A percentile compares a stretch with the other conserved stretches of the same genome.
These are phyloP conservation scores for Drosophila pseudotalamancana DNA, from an alignment of 2,888 invertebrate genomes.

Conservation along the genomic window DNA sequence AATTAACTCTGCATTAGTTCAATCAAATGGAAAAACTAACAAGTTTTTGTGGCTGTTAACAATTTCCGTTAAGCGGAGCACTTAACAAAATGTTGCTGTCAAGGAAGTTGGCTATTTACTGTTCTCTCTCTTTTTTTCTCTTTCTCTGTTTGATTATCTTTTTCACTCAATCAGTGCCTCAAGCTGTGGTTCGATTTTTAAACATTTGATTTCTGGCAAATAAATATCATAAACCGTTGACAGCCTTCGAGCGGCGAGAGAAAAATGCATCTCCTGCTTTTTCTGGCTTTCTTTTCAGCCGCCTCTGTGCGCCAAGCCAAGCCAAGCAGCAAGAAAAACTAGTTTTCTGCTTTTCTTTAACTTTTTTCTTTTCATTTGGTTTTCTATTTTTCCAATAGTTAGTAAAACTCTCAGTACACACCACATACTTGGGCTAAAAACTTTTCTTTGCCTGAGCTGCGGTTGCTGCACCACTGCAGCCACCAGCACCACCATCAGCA, in stretches of 20 bases:
- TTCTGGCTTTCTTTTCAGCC: conserved; percentile 35
- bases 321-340: conserved; percentile 38
- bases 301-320: conserved; percentile 14
- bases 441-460: conserved; percentile 38
- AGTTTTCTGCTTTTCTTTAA: conserved; percentile 28
- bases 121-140: neutral
- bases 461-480: conserved; percentile 22
- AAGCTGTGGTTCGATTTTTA: conserved; percentile 32
- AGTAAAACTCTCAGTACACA: conserved; percentile 39
- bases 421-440: conserved; percentile 49
- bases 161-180: conserved; percentile 41
- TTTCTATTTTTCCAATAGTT: conserved; percentile 41
- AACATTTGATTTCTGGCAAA: conserved; percentile 57
- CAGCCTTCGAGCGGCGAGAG: conserved; percentile 31
- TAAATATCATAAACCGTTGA: conserved; percentile 53
- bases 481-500: neutral
- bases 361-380: neutral
- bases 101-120: conserved; percentile 61
- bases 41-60: conserved; percentile 39
- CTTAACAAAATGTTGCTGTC: conserved; percentile 34
- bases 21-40: conserved; percentile 19
- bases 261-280: conserved; percentile 31
- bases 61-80: conserved; percentile 50
- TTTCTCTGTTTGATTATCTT: neutral
- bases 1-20: conserved; percentile 8